Evolutionary conservation across 1,140 invertebrate genomes (phyloP).

Genomic region (Paramacrobiotus metropolitanus): DNA sequence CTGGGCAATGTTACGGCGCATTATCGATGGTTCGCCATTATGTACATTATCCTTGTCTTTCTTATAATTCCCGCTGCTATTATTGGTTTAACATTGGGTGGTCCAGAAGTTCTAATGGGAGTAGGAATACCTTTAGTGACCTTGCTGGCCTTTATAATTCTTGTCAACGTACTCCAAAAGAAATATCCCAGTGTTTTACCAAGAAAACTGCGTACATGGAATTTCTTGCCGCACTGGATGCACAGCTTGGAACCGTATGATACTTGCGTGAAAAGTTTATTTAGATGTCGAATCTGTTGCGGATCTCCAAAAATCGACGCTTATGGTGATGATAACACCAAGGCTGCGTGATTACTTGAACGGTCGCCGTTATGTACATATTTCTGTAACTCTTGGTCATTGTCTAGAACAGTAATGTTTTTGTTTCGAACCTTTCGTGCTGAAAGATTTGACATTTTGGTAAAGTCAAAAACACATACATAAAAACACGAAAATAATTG

Average conservation of each 20-base stretch:
- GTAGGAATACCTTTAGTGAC: constrained; percentile 14
- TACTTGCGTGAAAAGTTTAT: too few species aligned
- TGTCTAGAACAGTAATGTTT: too few species aligned
- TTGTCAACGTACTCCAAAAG: constrained; percentile 17
- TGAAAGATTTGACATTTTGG: too few species aligned
- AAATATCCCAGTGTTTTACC: constrained; percentile 14
- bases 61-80: constrained; percentile 18
- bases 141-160: constrained; percentile 13
- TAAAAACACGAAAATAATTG: too few species aligned
- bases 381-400: too few species aligned
- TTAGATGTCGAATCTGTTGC: too few species aligned
- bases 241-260: constrained; percentile 16
- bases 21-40: constrained; percentile 23
- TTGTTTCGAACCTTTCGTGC: too few species aligned
- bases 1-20: constrained; percentile 21
- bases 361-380: too few species aligned
- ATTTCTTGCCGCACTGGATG: constrained; percentile 16
- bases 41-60: constrained; percentile 20
- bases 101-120: constrained; percentile 10
- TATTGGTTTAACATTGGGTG: constrained; percentile 18
- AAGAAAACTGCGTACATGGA: constrained; percentile 15
- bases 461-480: too few species aligned
- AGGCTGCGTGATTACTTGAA: too few species aligned
- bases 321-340: too few species aligned
- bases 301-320: too few species aligned